Evolutionary conservation across 2,113 vertebrate species (phyloP).

Genomic region (Calcarius ornatus): DNA sequence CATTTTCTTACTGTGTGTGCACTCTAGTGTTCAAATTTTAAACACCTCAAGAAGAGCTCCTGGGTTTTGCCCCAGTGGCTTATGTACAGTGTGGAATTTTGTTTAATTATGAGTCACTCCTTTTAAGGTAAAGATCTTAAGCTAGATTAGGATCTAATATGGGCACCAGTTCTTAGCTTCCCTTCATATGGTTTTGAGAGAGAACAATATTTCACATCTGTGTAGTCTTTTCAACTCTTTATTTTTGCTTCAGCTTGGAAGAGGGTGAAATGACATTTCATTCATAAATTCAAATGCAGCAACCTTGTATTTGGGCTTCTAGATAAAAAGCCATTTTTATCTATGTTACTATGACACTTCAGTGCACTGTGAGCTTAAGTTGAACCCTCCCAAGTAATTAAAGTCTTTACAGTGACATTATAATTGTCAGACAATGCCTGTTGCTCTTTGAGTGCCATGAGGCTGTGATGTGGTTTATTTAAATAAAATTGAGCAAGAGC

Average conservation of each 20-base stretch:
- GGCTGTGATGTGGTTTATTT: background rate
- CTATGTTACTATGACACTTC: background rate
- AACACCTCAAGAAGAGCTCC: background rate
- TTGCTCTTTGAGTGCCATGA: background rate
- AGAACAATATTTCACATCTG: background rate
- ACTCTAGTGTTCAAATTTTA: background rate
- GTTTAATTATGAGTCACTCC: background rate
- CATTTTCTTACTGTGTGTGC: background rate
- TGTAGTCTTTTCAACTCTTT: background rate
- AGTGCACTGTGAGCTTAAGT: background rate
- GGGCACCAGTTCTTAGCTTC: background rate
- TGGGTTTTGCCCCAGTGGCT: background rate
- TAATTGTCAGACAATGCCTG: background rate
- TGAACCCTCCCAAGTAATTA: background rate
- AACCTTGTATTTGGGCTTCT: background rate
- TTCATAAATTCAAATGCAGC: background rate
- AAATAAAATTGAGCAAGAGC: background rate
- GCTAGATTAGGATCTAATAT: background rate
- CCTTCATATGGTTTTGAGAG: background rate
- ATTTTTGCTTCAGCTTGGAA: background rate
- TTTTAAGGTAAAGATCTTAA: constrained; percentile 24
- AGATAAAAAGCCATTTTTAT: background rate
- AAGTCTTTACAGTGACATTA: background rate
- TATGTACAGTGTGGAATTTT: background rate
- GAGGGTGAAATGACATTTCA: background rate